Conservation (phyloP, 2,113 vertebrate genomes). For the Ibidorhyncha struthersii region DNA sequence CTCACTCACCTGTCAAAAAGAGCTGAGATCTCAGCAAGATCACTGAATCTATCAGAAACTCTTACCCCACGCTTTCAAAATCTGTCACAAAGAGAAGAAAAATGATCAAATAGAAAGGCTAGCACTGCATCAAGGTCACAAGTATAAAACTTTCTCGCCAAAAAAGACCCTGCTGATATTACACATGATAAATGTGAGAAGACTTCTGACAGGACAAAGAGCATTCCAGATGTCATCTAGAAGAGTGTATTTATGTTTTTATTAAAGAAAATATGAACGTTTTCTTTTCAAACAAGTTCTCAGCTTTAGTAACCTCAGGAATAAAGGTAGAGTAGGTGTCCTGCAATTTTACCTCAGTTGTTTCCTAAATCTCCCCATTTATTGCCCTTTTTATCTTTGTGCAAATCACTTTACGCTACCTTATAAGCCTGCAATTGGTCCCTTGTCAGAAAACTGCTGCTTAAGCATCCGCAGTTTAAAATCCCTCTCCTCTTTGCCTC, state of each 20-base stretch:
- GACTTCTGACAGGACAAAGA: not conserved
- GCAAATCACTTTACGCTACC: not conserved
- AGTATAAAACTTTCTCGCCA: not conserved
- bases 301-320: not conserved
- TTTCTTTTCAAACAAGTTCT: not conserved
- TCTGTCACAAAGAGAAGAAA: not conserved
- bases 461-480: not conserved
- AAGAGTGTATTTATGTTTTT: not conserved
- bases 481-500: not conserved
- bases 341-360: not conserved
- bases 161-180: not conserved
- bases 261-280: not conserved
- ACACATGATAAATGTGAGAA: not conserved
- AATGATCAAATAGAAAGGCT: not conserved
- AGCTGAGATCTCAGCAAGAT: not conserved
- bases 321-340: not conserved
- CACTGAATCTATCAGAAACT: not conserved
- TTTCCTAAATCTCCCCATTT: not conserved
- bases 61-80: not conserved
- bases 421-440: not conserved
- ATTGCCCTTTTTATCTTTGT: not conserved
- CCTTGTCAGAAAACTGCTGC: not conserved
- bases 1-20: not conserved
- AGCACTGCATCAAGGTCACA: slow-evolving; percentile 1
- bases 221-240: not conserved